Conservation (phyloP, 2,113 vertebrate species). For the Aythya baeri region DNA sequence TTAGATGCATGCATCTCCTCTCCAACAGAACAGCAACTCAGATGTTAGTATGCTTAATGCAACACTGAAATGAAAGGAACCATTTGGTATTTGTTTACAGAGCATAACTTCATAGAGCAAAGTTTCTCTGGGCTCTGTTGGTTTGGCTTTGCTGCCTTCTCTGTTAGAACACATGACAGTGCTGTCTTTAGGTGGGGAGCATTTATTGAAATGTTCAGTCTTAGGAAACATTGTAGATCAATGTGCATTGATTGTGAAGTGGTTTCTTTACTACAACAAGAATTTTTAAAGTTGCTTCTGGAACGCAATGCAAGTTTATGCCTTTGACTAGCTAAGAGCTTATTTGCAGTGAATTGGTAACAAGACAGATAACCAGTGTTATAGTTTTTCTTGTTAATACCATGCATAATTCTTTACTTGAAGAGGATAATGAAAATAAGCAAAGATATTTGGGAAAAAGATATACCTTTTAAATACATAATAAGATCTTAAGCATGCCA, state of each 20-base stretch:
- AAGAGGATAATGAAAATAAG: neutral
- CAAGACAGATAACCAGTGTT: neutral
- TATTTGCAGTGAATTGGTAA: neutral
- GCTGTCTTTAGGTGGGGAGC: neutral
- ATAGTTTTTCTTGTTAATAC: neutral
- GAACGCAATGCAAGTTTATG: neutral
- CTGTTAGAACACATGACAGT: rapidly evolving
- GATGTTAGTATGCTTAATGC: neutral
- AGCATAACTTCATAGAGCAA: neutral
- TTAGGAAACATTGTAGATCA: neutral
- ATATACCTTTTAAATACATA: neutral
- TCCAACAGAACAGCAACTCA: neutral
- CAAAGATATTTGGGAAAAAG: neutral
- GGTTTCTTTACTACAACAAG: neutral
- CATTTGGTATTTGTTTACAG: neutral
- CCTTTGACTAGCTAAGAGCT: neutral
- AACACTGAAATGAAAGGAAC: neutral
- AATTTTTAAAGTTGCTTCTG: neutral
- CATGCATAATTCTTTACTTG: neutral
- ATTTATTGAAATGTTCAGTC: neutral
- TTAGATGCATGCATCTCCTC: too few species aligned
- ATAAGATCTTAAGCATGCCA: neutral
- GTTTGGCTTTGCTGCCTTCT: neutral
- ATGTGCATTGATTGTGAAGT: neutral
- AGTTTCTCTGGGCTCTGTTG: rapidly evolving